Conservation (phyloP, 2,797 vertebrate species). For the Psittacula echo region DNA sequence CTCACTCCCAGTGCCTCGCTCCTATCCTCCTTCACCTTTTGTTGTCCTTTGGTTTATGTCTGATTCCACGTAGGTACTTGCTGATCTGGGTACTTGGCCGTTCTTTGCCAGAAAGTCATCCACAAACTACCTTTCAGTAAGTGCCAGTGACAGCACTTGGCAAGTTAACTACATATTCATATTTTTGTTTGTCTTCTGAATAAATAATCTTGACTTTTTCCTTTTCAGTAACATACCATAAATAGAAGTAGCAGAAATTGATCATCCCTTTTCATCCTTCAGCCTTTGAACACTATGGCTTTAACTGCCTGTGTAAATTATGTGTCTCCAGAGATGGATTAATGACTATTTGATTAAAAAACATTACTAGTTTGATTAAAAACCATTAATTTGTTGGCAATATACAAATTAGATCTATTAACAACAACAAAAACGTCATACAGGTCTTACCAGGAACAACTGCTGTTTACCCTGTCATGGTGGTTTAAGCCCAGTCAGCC, state of each 20-base stretch:
- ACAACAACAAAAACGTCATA: background rate
- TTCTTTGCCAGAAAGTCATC: too few relatives aligned
- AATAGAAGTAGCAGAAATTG: background rate
- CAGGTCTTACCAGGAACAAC: background rate
- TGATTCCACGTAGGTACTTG: too few relatives aligned
- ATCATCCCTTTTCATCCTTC: background rate
- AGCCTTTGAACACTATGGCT: background rate
- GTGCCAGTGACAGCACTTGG: background rate
- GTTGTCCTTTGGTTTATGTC: too few relatives aligned
- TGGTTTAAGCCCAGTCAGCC: too few relatives aligned
- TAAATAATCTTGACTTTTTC: background rate
- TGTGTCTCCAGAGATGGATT: background rate
- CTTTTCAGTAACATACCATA: background rate
- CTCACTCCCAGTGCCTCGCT: too few relatives aligned
- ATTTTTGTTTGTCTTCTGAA: background rate
- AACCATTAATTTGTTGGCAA: background rate
- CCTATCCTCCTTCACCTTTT: too few relatives aligned
- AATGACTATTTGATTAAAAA: background rate
- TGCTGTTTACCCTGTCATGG: background rate
- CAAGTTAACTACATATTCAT: background rate
- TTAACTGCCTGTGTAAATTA: background rate
- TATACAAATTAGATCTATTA: background rate
- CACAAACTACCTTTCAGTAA: background rate
- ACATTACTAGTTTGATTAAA: background rate
- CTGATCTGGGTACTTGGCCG: too few relatives aligned